Evolutionary conservation across 2,113 vertebrate species (phyloP).

Genomic region (Colistium nudipinnis): DNA sequence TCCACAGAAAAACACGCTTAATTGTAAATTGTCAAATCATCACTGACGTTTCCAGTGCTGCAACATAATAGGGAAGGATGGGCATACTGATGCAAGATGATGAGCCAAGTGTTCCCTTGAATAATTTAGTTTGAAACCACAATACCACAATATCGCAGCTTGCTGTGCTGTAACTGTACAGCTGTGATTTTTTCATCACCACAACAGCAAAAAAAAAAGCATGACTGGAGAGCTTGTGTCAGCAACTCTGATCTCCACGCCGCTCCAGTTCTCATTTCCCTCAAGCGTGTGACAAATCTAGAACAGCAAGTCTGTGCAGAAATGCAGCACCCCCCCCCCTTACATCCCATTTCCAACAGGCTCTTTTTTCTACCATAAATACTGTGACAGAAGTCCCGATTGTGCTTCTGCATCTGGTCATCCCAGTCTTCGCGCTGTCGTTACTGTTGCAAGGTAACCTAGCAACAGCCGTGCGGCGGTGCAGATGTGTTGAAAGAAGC

Average conservation of each 20-base stretch:
- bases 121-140: constrained; percentile 1
- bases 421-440: constrained; percentile 26
- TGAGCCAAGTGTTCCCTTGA: neutral
- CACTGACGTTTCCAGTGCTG: neutral
- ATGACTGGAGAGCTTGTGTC: constrained; percentile 38
- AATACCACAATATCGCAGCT: neutral
- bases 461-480: constrained; percentile 71
- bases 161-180: constrained; percentile 12
- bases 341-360: constrained; percentile 36
- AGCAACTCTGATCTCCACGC: constrained; percentile 50
- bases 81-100: constrained; percentile 1
- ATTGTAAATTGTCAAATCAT: neutral
- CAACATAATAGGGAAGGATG: constrained; percentile 1
- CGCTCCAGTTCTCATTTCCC: constrained; percentile 50
- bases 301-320: constrained; percentile 33
- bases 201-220: constrained; percentile 23
- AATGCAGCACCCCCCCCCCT: neutral
- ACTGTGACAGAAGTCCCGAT: neutral
- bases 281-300: constrained; percentile 34
- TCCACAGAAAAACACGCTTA: neutral
- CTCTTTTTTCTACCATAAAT: neutral
- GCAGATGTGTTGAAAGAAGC: constrained; percentile 38
- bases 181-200: neutral
- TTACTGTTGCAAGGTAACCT: constrained; percentile 63
- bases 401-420: constrained; percentile 5